These are phyloP conservation scores for Heteromyza rotundicornis DNA, from an alignment of 2,888 invertebrate species.

Conservation along the genomic window DNA sequence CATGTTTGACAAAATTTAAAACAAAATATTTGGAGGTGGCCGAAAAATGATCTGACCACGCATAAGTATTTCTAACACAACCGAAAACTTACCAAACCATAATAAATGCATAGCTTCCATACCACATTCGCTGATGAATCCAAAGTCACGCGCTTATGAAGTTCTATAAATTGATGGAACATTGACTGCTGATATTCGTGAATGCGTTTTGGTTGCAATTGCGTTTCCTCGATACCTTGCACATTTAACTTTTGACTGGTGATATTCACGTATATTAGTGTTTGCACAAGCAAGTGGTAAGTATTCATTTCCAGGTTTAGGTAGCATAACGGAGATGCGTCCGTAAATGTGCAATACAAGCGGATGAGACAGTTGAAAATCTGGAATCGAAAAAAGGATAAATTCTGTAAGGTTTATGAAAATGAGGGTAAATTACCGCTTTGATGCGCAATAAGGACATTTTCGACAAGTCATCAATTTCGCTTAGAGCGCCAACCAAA, in stretches of 20 bases:
- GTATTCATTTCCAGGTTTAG: neutral
- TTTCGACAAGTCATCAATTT: no score
- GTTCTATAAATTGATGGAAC: slow-evolving; percentile 24
- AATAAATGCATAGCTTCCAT: slow-evolving; percentile 35
- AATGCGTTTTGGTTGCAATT: slow-evolving; percentile 24
- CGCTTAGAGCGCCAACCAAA: no score
- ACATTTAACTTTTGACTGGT: neutral
- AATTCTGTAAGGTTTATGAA: no score
- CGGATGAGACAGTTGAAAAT: slow-evolving; percentile 25
- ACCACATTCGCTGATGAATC: slow-evolving; percentile 23
- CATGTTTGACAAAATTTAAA: no score
- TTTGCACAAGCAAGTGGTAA: slow-evolving; percentile 12
- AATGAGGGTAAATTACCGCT: slow-evolving; percentile 20
- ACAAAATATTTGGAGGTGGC: no score
- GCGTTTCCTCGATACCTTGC: slow-evolving; percentile 15
- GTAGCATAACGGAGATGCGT: neutral
- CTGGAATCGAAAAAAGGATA: no score
- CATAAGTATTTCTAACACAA: no score
- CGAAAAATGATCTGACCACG: no score
- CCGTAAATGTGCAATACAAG: slow-evolving; percentile 14
- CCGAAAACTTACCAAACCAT: slow-evolving; percentile 27
- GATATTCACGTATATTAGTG: slow-evolving; percentile 5
- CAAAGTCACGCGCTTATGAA: slow-evolving; percentile 25
- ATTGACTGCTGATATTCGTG: slow-evolving; percentile 29
- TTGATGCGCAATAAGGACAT: slow-evolving; percentile 25